A percentile compares a stretch with the other conserved stretches of the same genome.
Evolutionary conservation across 2,888 invertebrate genomes (phyloP).

Genomic region (Pristionchus fissidentatus): DNA sequence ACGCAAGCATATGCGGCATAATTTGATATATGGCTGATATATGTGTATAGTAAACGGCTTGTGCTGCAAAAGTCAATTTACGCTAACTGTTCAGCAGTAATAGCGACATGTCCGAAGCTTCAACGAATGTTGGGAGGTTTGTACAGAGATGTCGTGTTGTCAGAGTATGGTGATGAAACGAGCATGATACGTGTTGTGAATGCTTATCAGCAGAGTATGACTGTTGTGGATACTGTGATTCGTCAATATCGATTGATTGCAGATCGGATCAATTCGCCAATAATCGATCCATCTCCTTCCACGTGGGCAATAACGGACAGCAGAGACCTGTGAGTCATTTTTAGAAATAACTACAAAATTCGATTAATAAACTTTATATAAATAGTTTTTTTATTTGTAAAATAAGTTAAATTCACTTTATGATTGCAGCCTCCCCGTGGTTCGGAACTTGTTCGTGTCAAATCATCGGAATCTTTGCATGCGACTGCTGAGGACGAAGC

Average conservation of each 20-base stretch:
- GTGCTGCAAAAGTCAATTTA: too few relatives aligned
- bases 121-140: slow-evolving; percentile 36
- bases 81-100: slow-evolving; percentile 39
- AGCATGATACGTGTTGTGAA: slow-evolving; percentile 18
- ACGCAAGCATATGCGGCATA: too few relatives aligned
- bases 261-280: slow-evolving; percentile 68
- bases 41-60: neutral
- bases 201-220: neutral
- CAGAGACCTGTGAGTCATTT: neutral
- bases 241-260: slow-evolving; percentile 36
- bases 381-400: neutral
- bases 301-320: slow-evolving; percentile 54
- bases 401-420: neutral
- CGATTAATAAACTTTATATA: neutral
- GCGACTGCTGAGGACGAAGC: slow-evolving; percentile 49
- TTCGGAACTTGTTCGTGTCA: slow-evolving; percentile 46
- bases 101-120: slow-evolving; percentile 44
- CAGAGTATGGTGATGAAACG: neutral
- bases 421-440: slow-evolving; percentile 28
- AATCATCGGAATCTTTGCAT: slow-evolving; percentile 46
- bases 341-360: neutral
- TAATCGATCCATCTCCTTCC: slow-evolving; percentile 70
- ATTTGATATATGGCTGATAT: too few relatives aligned
- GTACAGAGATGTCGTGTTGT: slow-evolving; percentile 28
- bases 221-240: neutral